phyloP scores from a whole-genome alignment of 2,888 invertebrate genomes.

The Caenorhabditis panamensis region DNA sequence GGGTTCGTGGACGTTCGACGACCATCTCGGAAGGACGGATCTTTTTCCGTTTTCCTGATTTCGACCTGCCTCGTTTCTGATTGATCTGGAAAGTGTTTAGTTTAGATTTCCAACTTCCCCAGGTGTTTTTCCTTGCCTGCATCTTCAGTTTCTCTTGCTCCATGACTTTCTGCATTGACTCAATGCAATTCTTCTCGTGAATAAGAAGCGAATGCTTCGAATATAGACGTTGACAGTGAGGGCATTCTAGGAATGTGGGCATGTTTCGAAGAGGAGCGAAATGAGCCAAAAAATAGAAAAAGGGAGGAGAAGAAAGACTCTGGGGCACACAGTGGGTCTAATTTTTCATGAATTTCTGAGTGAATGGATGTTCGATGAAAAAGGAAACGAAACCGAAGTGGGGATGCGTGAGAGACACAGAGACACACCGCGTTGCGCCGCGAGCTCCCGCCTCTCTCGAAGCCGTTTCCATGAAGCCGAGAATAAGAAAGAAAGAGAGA shows the following conservation, averaged over 20 bases:
- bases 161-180: conserved; percentile 35
- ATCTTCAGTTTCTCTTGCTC: conserved; percentile 36
- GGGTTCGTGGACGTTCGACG: conserved; percentile 36
- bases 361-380: conserved; percentile 32
- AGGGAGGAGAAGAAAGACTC: background rate
- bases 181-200: conserved; percentile 50
- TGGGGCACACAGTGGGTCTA: conserved; percentile 17
- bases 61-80: conserved; percentile 39
- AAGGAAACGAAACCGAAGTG: background rate
- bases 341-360: conserved; percentile 59
- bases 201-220: conserved; percentile 53
- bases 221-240: conserved; percentile 51
- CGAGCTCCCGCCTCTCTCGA: conserved; percentile 12
- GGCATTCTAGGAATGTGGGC: conserved; percentile 58
- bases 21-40: conserved; percentile 27
- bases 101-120: too few relatives aligned
- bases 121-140: too few relatives aligned
- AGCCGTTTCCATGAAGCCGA: conserved; percentile 12
- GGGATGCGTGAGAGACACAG: background rate
- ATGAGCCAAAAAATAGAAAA: background rate
- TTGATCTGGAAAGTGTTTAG: conserved; percentile 26
- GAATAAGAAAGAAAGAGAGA: conserved; percentile 3
- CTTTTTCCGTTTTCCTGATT: conserved; percentile 38
- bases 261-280: conserved; percentile 15
- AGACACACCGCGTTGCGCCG: conserved; percentile 8